Percentiles rank a stretch among this genome's conserved stretches.
Conservation (phyloP, 1,140 invertebrate genomes). For the Vanessa atalanta region DNA sequence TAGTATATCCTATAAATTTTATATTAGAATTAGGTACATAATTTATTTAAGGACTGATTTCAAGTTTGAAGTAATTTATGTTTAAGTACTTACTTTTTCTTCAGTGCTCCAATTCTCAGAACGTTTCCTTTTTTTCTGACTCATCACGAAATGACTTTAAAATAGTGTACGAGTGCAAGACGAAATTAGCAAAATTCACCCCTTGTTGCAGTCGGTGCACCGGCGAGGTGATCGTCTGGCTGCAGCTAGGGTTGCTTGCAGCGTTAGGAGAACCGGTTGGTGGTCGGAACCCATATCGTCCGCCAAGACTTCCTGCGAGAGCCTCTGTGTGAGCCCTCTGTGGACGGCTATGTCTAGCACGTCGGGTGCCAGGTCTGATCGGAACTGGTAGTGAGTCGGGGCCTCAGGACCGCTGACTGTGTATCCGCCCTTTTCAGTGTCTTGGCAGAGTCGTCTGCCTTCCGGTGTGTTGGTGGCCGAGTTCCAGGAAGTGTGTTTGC, state of each 20-base stretch:
- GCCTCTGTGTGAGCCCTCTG: not conserved
- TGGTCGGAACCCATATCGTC: conserved; percentile 25
- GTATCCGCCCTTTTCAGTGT: conserved; percentile 20
- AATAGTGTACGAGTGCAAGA: too few species aligned
- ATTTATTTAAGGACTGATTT: too few species aligned
- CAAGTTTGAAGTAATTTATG: too few species aligned
- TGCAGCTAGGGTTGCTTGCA: not conserved
- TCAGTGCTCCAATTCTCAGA: too few species aligned
- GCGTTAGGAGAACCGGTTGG: not conserved
- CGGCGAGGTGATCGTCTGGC: not conserved
- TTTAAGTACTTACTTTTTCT: too few species aligned
- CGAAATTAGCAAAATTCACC: too few species aligned
- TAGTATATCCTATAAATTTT: too few species aligned
- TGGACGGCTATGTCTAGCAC: conserved; percentile 21
- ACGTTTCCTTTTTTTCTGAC: too few species aligned
- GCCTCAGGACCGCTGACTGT: conserved; percentile 17
- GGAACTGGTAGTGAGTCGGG: not conserved
- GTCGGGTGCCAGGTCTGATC: not conserved
- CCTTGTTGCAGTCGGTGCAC: not conserved
- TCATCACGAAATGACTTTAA: too few species aligned
- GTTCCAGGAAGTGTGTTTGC: conserved; percentile 44
- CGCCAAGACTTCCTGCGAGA: not conserved
- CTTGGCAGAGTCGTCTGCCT: conserved; percentile 25
- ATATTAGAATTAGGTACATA: too few species aligned
- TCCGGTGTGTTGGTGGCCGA: not conserved